Conservation (phyloP, 2,888 invertebrate species). For the Dusona sp. region DNA sequence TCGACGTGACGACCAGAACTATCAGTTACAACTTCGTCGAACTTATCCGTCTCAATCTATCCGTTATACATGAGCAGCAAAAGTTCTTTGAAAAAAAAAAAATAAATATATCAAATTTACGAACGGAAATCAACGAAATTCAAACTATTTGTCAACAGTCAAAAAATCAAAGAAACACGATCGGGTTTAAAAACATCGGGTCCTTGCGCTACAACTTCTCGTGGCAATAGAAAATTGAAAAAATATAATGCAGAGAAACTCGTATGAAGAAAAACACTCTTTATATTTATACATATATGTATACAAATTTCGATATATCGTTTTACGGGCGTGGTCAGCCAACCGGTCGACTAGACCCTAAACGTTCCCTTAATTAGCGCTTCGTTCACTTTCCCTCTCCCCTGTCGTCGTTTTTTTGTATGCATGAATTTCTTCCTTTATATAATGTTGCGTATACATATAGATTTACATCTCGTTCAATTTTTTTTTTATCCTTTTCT, state of each 20-base stretch:
- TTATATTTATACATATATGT: neutral
- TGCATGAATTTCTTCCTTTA: slow-evolving; percentile 28
- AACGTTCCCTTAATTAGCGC: slow-evolving; percentile 82
- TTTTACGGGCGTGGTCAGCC: slow-evolving; percentile 77
- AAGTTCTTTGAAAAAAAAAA: neutral
- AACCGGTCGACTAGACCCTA: slow-evolving; percentile 79
- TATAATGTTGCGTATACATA: slow-evolving; percentile 16
- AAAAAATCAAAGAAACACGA: no score
- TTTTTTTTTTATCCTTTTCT: slow-evolving; percentile 3
- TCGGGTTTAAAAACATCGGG: no score
- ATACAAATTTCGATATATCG: slow-evolving; percentile 36
- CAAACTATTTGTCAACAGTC: no score
- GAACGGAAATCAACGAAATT: no score
- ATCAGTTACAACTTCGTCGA: slow-evolving; percentile 55
- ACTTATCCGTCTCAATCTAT: neutral
- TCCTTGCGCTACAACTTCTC: neutral
- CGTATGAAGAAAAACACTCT: neutral
- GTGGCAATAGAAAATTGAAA: neutral
- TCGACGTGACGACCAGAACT: slow-evolving; percentile 53
- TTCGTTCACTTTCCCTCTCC: slow-evolving; percentile 47
- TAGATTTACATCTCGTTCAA: slow-evolving; percentile 21
- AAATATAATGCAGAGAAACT: neutral
- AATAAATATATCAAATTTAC: neutral
- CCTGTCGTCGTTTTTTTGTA: slow-evolving; percentile 1
- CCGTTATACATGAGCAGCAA: neutral